These are phyloP conservation scores for Phaetusa simplex DNA, from an alignment of 2,113 vertebrate genomes.

Conservation along the genomic window DNA sequence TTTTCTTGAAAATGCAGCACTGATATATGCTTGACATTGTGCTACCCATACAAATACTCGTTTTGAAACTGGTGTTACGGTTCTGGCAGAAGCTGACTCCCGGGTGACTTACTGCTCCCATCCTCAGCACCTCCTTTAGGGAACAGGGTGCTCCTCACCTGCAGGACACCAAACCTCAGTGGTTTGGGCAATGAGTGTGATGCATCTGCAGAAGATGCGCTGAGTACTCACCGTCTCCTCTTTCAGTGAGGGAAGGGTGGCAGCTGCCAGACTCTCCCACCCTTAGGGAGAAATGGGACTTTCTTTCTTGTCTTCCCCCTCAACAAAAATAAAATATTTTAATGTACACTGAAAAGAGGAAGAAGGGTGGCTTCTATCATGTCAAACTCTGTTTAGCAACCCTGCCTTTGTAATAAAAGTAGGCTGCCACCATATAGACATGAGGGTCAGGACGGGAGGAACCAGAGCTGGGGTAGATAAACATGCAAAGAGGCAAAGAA, in stretches of 20 bases:
- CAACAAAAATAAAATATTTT: constrained; percentile 56
- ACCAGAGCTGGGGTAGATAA: background rate
- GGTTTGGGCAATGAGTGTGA: background rate
- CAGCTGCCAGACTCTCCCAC: constrained; percentile 40
- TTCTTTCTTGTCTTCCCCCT: constrained; percentile 42
- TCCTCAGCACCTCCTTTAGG: background rate
- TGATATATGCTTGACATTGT: background rate
- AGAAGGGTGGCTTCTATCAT: background rate
- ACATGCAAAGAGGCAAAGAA: background rate
- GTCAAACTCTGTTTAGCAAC: background rate
- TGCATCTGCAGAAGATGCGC: background rate
- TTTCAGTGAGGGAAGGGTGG: constrained; percentile 44
- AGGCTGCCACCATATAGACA: background rate
- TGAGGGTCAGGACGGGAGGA: background rate
- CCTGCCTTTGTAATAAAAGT: background rate
- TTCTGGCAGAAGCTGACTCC: background rate
- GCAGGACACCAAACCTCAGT: background rate
- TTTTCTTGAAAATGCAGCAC: background rate
- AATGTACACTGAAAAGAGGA: background rate
- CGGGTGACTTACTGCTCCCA: background rate
- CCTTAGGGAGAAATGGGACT: constrained; percentile 39
- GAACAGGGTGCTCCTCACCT: background rate
- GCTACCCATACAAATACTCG: background rate
- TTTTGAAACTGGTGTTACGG: background rate
- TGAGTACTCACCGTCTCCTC: constrained; percentile 38